phyloP scores from a whole-genome alignment of 2,113 vertebrate species.

The Otus sunia region DNA sequence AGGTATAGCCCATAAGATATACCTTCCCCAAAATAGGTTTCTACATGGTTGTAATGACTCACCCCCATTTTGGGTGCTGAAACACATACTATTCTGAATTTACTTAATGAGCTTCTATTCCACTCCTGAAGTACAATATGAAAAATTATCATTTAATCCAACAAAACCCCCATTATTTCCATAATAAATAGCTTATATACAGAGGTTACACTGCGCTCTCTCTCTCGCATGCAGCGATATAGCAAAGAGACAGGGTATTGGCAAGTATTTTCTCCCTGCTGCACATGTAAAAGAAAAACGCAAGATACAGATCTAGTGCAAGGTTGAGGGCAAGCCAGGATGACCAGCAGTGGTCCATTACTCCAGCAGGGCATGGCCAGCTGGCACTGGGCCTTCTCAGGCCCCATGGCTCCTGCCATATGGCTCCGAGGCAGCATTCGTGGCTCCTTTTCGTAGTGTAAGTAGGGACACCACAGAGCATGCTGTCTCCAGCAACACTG shows the following conservation, averaged over 20 bases:
- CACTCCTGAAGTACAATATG: background rate
- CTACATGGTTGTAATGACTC: background rate
- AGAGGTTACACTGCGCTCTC: background rate
- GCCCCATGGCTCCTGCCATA: background rate
- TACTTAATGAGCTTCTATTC: background rate
- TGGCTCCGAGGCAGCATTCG: background rate
- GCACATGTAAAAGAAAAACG: rapidly evolving
- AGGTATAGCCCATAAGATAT: background rate
- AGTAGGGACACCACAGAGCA: background rate
- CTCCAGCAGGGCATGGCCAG: background rate
- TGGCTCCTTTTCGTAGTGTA: background rate
- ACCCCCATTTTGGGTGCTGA: background rate
- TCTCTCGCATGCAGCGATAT: rapidly evolving
- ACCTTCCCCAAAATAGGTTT: background rate
- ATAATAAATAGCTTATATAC: background rate
- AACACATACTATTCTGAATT: background rate
- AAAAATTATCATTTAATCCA: background rate
- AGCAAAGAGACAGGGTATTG: rapidly evolving
- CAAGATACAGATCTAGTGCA: background rate
- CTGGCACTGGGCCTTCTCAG: background rate
- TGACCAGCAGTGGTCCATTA: background rate
- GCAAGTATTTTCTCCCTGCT: background rate
- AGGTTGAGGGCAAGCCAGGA: background rate
- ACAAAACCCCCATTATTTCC: rapidly evolving
- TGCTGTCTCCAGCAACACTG: background rate